These are phyloP conservation scores for Ahaetulla prasina DNA, from an alignment of 2,113 vertebrate species.

Conservation along the genomic window DNA sequence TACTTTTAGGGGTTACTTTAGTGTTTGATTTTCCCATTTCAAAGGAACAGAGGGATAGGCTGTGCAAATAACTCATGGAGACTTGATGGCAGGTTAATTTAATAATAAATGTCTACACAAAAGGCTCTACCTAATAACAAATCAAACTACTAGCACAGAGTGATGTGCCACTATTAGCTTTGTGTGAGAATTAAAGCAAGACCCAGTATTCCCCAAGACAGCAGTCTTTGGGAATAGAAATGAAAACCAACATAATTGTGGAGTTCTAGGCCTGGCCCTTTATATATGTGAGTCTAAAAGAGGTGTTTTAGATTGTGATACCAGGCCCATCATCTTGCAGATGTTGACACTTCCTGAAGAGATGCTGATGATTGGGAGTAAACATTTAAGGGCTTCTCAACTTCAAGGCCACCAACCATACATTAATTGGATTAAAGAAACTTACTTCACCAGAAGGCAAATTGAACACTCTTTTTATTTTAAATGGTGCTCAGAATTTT, in stretches of 20 bases:
- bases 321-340: neutral
- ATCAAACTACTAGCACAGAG: neutral
- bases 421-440: neutral
- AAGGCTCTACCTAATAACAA: neutral
- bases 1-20: neutral
- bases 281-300: neutral
- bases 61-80: neutral
- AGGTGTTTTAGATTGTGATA: neutral
- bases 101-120: neutral
- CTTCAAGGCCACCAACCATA: neutral
- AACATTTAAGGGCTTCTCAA: neutral
- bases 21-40: neutral
- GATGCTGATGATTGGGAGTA: neutral
- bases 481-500: neutral
- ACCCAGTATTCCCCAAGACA: neutral
- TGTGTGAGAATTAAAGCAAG: neutral
- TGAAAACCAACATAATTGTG: neutral
- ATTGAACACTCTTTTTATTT: neutral
- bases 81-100: neutral
- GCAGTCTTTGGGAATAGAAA: neutral
- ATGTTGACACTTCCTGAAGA: neutral
- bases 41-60: neutral
- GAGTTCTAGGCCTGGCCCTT: neutral
- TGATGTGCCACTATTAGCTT: neutral
- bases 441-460: neutral